Evolutionary conservation across 2,888 invertebrate genomes (phyloP), one percentile per base, ranked within the genome.

Genomic region (Eristalis pertinax): DNA sequence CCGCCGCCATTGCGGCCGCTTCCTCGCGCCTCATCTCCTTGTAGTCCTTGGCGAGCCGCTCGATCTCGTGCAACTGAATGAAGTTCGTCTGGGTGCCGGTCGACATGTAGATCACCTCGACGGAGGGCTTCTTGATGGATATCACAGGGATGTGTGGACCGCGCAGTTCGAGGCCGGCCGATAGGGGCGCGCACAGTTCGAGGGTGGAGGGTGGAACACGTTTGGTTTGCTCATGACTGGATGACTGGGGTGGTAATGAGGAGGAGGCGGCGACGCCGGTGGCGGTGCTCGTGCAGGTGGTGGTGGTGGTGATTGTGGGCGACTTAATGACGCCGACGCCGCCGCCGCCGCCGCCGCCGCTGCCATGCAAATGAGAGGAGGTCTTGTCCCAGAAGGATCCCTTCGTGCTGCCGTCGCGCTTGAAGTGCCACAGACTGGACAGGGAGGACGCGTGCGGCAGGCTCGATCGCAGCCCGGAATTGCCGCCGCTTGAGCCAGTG

Each of bases 31-130:
- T 88, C 19, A 79, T 88, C 29, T 89, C 75, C 50, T 91, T 91
- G 73, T 91, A 92, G 38, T 91, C 91, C 41, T 91, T 91, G 0
- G 92, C 91, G 8, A 92, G 80, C 8, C 89, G 89, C 85, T 91
- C 91, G 1, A 92, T 85, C 72, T 92, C 91, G 38, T 89, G 89
- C 15, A 92, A 82, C n/a, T 91, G 91, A 29, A 92, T 91, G 58
- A 92, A 92, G 85, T 89, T 91, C 0, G 92, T 92, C 89, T 92
- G 92, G 0, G 90, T 91, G 41, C 92, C 91, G 50, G 89, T 90
- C 0, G 90, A 89, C 62, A 89, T 89, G 4, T 80, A 78, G 24
- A 72, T 73, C 60, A 90, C 90, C 32, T 89, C 89, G 4, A 86
- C 65, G 10, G 80, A 41, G 13, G 73, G 74, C 70, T 74, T 74